Evolutionary conservation across 2,797 vertebrate species (phyloP), one percentile per base, ranked within the genome.

Genomic region (Florisuga fusca): DNA sequence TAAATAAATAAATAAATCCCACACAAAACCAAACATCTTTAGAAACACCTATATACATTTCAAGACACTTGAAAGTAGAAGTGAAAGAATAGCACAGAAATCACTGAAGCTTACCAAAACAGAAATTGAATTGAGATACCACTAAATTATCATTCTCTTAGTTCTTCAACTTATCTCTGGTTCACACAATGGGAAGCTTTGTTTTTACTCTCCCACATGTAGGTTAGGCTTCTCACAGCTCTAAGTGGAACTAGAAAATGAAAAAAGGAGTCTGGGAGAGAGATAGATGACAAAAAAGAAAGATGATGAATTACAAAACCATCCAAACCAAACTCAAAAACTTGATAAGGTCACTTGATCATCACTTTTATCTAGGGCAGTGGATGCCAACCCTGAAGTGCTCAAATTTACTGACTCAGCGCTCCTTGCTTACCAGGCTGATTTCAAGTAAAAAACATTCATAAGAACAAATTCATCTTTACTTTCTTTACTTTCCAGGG

Each of bases 401-500:
- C 10, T 77, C 2, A 1, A 67, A 83, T 85, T 72, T 78, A 58
- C n/a, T 77, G 53, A 76, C 50, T 72, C 1, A 1, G 22, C 36
- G 55, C 15, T 84, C 34, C 36, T 84, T 55, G 9, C 16, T 61
- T 68, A 72, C 50, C 33, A 46, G 64, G 10, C 50, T 64, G 57
- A 81, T 92, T 91, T 90, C 66, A 71, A 91, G 12, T 71, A 29
- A 90, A 80, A 94, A 77, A 27, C 25, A 13, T 88, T 88, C 8
- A 0, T 59, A 72, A 84, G 53, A 59, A 68, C 84, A 85, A 80
- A 75, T 31, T 53, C 55, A 51, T 68, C 64, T 66, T 90, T 71
- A 69, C 11, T 83, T 87, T 87, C 57, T 66, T 90, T 71, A 66
- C 11, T 83, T 87, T 87, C 57, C 62, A 81, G 25, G 21, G 14